Conservation (phyloP, 1,140 invertebrate genomes). For the Hermetia illucens region DNA sequence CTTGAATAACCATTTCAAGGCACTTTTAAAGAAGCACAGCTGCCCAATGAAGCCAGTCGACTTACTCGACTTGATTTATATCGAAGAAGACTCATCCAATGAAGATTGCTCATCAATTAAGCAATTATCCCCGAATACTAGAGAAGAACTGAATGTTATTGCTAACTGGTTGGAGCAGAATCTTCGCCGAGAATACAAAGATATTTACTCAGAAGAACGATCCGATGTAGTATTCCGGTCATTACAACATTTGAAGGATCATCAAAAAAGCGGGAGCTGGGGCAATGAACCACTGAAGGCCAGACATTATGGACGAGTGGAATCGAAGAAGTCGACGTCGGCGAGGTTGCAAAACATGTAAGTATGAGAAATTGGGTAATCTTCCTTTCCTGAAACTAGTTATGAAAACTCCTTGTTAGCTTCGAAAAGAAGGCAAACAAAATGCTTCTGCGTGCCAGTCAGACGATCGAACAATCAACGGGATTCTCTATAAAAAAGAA, state of each 20-base stretch:
- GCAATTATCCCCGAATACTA: constrained; percentile 23
- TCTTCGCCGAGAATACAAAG: constrained; percentile 59
- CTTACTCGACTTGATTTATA: constrained; percentile 69
- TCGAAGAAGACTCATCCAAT: constrained; percentile 60
- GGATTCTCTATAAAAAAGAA: constrained; percentile 40
- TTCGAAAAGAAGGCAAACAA: constrained; percentile 77
- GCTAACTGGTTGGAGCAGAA: constrained; percentile 75
- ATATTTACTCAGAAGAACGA: constrained; percentile 65
- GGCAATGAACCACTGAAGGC: constrained; percentile 35
- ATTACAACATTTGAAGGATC: constrained; percentile 61
- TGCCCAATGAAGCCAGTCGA: constrained; percentile 71
- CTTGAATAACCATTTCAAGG: constrained; percentile 76
- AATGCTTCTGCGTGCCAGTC: constrained; percentile 70
- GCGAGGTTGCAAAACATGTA: constrained; percentile 27
- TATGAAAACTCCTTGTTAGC: too few species aligned
- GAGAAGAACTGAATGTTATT: constrained; percentile 58
- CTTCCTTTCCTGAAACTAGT: too few species aligned
- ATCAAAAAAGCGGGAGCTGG: constrained; percentile 61
- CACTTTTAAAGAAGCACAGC: constrained; percentile 71
- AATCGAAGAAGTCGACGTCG: constrained; percentile 27
- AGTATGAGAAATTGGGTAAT: constrained; percentile 3
- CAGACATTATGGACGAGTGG: constrained; percentile 23
- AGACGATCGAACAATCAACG: constrained; percentile 60
- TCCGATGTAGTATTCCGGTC: constrained; percentile 62
- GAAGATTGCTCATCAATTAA: constrained; percentile 32